phyloP scores from a whole-genome alignment of 2,797 vertebrate species.

The Galago senegalensis region DNA sequence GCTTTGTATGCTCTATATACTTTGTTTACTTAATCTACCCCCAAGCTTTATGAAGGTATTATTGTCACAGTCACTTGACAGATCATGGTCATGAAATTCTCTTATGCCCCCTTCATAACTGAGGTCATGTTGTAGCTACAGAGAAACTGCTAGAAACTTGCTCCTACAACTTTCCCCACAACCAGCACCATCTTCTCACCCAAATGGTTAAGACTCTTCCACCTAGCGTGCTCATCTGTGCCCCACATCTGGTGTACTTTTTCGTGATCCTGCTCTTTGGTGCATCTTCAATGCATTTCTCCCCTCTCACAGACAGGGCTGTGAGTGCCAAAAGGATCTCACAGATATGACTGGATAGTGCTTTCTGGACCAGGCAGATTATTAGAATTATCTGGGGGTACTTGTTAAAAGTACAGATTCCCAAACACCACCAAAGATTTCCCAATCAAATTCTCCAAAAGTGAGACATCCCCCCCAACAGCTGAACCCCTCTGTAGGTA shows the following conservation, averaged over 20 bases:
- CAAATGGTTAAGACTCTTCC: neutral
- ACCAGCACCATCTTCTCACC: neutral
- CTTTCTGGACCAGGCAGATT: neutral
- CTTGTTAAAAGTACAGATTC: neutral
- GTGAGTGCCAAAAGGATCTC: neutral
- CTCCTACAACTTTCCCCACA: neutral
- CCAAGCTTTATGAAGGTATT: neutral
- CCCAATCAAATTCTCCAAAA: neutral
- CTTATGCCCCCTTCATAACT: neutral
- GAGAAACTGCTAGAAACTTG: neutral
- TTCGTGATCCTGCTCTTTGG: neutral
- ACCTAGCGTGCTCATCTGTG: neutral
- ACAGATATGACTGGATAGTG: neutral
- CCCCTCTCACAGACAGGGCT: neutral
- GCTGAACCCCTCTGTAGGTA: neutral
- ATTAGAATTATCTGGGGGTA: neutral
- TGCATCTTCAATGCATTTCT: neutral
- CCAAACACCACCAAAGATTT: neutral
- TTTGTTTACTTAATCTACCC: neutral
- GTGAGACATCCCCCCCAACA: neutral
- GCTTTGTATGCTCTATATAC: neutral
- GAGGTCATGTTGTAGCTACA: neutral
- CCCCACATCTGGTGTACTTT: accelerated
- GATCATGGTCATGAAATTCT: neutral
- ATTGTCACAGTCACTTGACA: neutral